Evolutionary conservation across 2,888 invertebrate species (phyloP).

Genomic region (Netelia melanura): DNA sequence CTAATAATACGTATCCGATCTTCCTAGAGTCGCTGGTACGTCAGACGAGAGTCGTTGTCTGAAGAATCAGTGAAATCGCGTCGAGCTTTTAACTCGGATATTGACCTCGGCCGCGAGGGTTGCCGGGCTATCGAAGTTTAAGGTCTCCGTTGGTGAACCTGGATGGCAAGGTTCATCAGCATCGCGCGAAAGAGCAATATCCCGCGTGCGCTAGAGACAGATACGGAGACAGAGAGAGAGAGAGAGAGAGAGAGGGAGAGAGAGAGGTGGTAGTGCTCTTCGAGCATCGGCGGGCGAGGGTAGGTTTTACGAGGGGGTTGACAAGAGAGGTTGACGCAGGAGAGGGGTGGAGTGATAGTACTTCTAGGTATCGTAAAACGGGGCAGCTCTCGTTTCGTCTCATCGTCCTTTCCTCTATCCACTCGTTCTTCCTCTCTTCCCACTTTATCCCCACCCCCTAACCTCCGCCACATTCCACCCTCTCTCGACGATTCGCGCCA

Average conservation of each 20-base stretch:
- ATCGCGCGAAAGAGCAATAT: constrained; percentile 5
- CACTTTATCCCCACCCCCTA: constrained; percentile 8
- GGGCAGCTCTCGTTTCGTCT: constrained; percentile 53
- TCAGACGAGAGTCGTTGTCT: neutral
- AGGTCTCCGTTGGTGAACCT: constrained; percentile 71
- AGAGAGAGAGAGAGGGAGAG: constrained; percentile 8
- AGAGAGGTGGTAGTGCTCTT: constrained; percentile 30
- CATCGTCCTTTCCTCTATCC: constrained; percentile 29
- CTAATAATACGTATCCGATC: neutral
- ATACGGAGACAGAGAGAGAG: constrained; percentile 2
- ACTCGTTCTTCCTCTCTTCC: constrained; percentile 30
- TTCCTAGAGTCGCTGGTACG: neutral
- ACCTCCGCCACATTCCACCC: constrained; percentile 15
- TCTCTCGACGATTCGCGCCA: constrained; percentile 74
- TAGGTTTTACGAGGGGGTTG: constrained; percentile 72
- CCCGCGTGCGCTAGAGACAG: constrained; percentile 2
- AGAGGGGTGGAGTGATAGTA: constrained; percentile 82
- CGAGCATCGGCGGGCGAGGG: constrained; percentile 54
- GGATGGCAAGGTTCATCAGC: constrained; percentile 70
- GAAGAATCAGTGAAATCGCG: constrained; percentile 16
- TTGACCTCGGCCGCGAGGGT: constrained; percentile 68
- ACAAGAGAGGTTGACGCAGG: constrained; percentile 84
- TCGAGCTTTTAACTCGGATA: constrained; percentile 68
- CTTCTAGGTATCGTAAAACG: constrained; percentile 63
- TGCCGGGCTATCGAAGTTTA: constrained; percentile 72